Evolutionary conservation across 2,113 vertebrate genomes (phyloP), one percentile per base, ranked within the genome.

Genomic region (Xyliphius kryptos): DNA sequence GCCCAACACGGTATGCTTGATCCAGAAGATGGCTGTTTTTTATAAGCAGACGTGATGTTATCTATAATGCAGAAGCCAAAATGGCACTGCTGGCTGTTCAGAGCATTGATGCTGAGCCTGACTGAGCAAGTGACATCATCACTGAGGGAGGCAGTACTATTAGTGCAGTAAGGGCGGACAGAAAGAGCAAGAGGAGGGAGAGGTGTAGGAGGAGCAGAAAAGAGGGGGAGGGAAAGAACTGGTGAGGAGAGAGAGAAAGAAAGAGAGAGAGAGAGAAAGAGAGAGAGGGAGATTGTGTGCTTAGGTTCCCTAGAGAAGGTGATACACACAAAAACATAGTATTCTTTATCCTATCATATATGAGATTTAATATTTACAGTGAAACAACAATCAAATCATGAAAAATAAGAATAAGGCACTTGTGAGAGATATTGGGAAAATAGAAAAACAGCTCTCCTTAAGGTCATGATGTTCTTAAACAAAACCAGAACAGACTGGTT

Each of bases 61-160:
- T 56, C 43, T 58, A 52, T 64, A 60, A 69, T 52, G 66, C 54
- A 70, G 67, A 76, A 80, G 82, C 78, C 79, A 85, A 87, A 85
- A 85, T 85, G 83, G 80, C 85, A n/a, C n/a, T n/a, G n/a, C n/a
- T n/a, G n/a, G n/a, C n/a, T n/a, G n/a, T n/a, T 78, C 72, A 20
- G 51, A 74, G 74, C 61, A 61, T 79, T 82, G 87, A 87, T 89
- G 86, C 86, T 86, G 73, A 83, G 81, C 74, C 70, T 74, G 69
- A 72, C 72, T 63, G 83, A 83, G 78, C 70, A 74, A 77, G 74
- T 88, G 85, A 88, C 85, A 72, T 87, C 86, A 89, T 55, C 79
- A 63, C 67, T 48, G 77, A 81, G 80, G 78, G 83, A 81, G 80
- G 82, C 67, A 82, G 72, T 71, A 71, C 76, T 79, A 78, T 82